phyloP scores from a whole-genome alignment of 2,888 invertebrate species.

The Parapristionchus giblindavisi region DNA sequence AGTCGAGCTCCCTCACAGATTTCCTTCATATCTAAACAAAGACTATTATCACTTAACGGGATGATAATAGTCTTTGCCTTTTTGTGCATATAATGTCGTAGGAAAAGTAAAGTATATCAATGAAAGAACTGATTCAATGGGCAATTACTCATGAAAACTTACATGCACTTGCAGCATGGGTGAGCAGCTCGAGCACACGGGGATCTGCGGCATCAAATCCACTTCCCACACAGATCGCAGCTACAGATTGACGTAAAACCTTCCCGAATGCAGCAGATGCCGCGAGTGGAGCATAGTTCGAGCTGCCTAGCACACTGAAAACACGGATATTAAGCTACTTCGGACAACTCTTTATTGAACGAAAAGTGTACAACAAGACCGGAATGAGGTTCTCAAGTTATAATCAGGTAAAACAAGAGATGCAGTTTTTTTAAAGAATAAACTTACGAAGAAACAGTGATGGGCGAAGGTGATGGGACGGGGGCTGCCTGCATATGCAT shows the following conservation, averaged over 20 bases:
- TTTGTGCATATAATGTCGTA: too few relatives aligned
- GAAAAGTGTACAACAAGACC: too few relatives aligned
- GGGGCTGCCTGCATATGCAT: too few relatives aligned
- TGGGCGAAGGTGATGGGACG: too few relatives aligned
- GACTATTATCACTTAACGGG: background rate
- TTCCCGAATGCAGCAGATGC: constrained; percentile 34
- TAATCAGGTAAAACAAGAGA: too few relatives aligned
- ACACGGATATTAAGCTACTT: too few relatives aligned
- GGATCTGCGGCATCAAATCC: constrained; percentile 34
- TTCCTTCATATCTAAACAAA: constrained; percentile 47
- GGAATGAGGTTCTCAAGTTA: too few relatives aligned
- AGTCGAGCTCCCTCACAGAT: constrained; percentile 41
- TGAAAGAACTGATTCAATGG: background rate
- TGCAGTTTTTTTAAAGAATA: too few relatives aligned
- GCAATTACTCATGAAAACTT: background rate
- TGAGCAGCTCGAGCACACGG: constrained; percentile 33
- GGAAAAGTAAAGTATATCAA: too few relatives aligned
- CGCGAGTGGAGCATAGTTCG: constrained; percentile 30
- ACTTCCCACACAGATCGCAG: constrained; percentile 23
- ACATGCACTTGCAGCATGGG: constrained; percentile 37
- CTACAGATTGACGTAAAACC: constrained; percentile 36
- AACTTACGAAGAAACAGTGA: too few relatives aligned
- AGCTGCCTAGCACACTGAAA: constrained; percentile 11
- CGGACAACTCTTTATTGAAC: too few relatives aligned
- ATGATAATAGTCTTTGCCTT: too few relatives aligned